Conservation (phyloP, 2,797 vertebrate genomes). For the Sorex maritimensis region DNA sequence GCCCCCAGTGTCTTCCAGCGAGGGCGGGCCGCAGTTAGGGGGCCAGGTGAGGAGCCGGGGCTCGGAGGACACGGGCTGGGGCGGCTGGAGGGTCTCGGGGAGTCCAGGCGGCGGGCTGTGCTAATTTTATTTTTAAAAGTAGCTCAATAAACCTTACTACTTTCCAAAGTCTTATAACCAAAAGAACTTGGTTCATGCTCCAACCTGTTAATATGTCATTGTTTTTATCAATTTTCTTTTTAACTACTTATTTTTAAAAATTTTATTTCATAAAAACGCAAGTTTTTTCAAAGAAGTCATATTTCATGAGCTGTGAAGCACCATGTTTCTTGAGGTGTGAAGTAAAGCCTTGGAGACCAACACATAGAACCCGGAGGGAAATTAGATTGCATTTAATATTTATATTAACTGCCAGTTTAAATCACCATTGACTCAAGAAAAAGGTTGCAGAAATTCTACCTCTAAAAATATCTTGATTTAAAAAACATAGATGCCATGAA, state of each 20-base stretch:
- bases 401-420: conserved; percentile 83
- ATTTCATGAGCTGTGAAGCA: conserved; percentile 66
- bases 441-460: conserved; percentile 81
- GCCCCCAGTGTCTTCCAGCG: too few relatives aligned
- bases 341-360: not conserved
- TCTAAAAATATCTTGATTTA: conserved; percentile 76
- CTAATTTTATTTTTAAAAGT: not conserved
- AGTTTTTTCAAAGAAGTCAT: conserved; percentile 69
- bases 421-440: conserved; percentile 78
- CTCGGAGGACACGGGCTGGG: too few relatives aligned
- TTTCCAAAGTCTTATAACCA: not conserved
- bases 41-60: too few relatives aligned
- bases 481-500: conserved; percentile 77
- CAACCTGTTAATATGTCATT: conserved; percentile 35
- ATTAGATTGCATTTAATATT: conserved; percentile 74
- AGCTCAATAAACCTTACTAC: not conserved
- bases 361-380: conserved; percentile 85
- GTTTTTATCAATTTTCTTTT: conserved; percentile 64
- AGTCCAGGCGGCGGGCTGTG: too few relatives aligned
- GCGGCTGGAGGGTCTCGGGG: too few relatives aligned
- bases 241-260: conserved; percentile 64
- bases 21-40: too few relatives aligned
- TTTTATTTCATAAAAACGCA: conserved; percentile 61
- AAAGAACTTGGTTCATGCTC: not conserved
- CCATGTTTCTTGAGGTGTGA: conserved; percentile 66